Conservation (phyloP, 2,797 vertebrate species). For the Avahi laniger region DNA sequence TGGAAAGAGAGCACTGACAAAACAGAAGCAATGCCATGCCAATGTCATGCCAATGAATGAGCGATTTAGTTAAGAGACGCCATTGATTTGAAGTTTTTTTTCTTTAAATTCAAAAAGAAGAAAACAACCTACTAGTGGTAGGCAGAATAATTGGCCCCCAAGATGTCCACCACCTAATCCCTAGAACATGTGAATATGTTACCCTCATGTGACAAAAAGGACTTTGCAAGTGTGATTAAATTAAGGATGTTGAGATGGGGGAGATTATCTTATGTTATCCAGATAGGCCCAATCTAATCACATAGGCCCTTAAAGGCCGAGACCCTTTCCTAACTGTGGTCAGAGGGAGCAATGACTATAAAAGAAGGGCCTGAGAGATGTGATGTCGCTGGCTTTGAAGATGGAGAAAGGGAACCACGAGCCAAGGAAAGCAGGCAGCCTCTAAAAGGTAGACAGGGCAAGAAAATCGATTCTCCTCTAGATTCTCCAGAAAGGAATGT, state of each 20-base stretch:
- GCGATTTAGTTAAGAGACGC: background rate
- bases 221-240: background rate
- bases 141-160: background rate
- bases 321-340: background rate
- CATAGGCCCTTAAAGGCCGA: background rate
- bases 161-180: background rate
- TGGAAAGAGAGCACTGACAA: background rate
- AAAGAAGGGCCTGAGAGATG: background rate
- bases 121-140: background rate
- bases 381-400: background rate
- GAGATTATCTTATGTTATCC: background rate
- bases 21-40: background rate
- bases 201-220: background rate
- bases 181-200: background rate
- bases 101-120: slow-evolving; percentile 26
- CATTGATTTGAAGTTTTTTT: background rate
- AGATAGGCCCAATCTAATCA: background rate
- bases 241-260: background rate
- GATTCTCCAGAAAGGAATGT: background rate
- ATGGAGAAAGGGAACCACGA: background rate
- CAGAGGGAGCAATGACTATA: background rate
- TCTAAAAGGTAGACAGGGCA: background rate
- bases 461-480: background rate
- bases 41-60: background rate
- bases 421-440: background rate